These are phyloP conservation scores for Astur gentilis DNA, from an alignment of 2,113 vertebrate species.

Conservation along the genomic window DNA sequence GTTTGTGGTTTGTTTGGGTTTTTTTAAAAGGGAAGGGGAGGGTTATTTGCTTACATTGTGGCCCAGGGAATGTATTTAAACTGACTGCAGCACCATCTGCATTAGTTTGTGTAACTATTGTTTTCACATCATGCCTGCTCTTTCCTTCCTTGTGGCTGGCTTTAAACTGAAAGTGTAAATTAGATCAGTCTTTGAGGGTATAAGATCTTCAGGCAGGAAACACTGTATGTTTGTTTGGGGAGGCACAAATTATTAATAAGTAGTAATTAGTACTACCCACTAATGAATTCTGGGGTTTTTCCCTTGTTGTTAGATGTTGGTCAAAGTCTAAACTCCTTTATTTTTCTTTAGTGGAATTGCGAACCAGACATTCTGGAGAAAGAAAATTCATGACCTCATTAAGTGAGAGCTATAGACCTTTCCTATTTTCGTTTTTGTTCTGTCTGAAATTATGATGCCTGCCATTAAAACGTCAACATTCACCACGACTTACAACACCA, in stretches of 20 bases:
- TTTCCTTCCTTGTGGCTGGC: not conserved
- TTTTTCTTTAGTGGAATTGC: not conserved
- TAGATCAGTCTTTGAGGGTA: not conserved
- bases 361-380: not conserved
- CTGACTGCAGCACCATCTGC: not conserved
- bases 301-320: not conserved
- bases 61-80: too few relatives aligned
- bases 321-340: not conserved
- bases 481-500: not conserved
- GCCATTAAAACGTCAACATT: not conserved
- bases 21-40: accelerated
- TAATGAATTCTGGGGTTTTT: not conserved
- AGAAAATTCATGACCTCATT: not conserved
- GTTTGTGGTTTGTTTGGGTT: too few relatives aligned
- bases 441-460: not conserved
- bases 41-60: too few relatives aligned
- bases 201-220: not conserved
- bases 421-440: not conserved
- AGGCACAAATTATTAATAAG: not conserved
- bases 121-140: not conserved
- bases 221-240: not conserved
- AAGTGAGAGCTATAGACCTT: not conserved
- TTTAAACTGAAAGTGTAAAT: not conserved
- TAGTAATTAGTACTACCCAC: not conserved
- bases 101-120: not conserved